Evolutionary conservation across 2,113 vertebrate genomes (phyloP).

Genomic region (Pycnonotus jocosus): DNA sequence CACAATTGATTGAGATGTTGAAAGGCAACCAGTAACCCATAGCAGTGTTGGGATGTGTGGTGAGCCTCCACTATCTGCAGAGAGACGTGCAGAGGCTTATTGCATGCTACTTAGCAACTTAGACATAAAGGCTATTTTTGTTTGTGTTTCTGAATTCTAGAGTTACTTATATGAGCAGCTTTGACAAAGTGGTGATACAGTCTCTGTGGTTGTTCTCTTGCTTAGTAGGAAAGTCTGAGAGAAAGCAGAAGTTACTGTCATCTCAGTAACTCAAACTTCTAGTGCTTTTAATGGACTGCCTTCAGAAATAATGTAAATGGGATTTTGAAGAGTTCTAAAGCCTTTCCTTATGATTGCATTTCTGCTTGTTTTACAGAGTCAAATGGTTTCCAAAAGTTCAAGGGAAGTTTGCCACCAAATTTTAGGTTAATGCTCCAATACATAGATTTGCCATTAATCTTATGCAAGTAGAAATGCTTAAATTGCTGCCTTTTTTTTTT

Average conservation of each 20-base stretch:
- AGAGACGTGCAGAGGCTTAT: neutral
- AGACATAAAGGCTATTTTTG: neutral
- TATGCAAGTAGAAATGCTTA: neutral
- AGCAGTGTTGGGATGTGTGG: neutral
- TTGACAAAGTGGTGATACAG: neutral
- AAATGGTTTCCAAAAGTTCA: neutral
- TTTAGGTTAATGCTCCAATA: neutral
- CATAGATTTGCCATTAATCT: neutral
- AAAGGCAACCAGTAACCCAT: neutral
- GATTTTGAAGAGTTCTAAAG: neutral
- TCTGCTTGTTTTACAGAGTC: neutral
- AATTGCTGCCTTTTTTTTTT: neutral
- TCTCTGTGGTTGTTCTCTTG: neutral
- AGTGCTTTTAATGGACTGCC: neutral
- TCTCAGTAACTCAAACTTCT: neutral
- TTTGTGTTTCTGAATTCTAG: neutral
- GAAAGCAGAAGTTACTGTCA: neutral
- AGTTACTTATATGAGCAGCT: neutral
- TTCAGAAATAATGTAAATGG: neutral
- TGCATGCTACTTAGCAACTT: neutral
- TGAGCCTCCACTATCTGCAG: neutral
- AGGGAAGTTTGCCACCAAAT: neutral
- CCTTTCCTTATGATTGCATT: neutral
- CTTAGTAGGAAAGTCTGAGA: neutral
- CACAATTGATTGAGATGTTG: neutral